A percentile compares a stretch with the other conserved stretches of the same genome.
phyloP scores from a whole-genome alignment of 2,888 invertebrate genomes.

The Camponotus fellah region DNA sequence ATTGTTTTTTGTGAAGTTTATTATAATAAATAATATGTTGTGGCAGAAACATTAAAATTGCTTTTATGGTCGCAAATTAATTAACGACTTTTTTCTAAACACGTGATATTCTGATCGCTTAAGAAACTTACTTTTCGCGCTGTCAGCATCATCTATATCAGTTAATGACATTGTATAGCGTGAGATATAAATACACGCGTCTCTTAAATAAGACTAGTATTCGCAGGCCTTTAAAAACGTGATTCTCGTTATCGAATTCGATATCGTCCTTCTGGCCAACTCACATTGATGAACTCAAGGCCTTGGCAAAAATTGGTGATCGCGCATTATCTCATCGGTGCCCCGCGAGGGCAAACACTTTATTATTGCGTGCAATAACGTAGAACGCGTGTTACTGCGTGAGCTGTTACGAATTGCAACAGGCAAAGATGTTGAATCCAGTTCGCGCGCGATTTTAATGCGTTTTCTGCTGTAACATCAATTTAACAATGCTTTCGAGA shows the following conservation, averaged over 20 bases:
- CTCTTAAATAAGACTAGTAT: slow-evolving; percentile 56
- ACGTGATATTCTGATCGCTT: background rate
- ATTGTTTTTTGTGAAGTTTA: background rate
- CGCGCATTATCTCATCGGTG: slow-evolving; percentile 75
- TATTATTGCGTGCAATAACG: slow-evolving; percentile 63
- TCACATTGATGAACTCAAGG: slow-evolving; percentile 74
- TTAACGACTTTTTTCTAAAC: background rate
- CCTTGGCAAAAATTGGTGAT: slow-evolving; percentile 78
- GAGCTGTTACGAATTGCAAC: slow-evolving; percentile 32
- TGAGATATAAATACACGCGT: background rate
- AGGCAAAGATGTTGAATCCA: background rate
- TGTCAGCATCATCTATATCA: background rate
- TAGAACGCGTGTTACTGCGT: slow-evolving; percentile 45
- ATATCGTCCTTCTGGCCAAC: slow-evolving; percentile 71
- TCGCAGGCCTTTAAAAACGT: slow-evolving; percentile 39
- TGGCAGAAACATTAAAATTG: background rate
- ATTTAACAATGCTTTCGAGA: background rate
- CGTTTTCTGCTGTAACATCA: background rate
- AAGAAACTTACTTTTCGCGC: background rate
- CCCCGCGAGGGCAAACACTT: slow-evolving; percentile 77
- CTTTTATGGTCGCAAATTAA: slow-evolving; percentile 1
- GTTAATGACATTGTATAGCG: slow-evolving; percentile 23
- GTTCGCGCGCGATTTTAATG: background rate
- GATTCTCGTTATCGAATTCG: slow-evolving; percentile 70
- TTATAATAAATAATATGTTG: slow-evolving; percentile 11